These are phyloP conservation scores for Cryptotis parvus DNA, from an alignment of 2,113 vertebrate genomes.

Conservation along the genomic window DNA sequence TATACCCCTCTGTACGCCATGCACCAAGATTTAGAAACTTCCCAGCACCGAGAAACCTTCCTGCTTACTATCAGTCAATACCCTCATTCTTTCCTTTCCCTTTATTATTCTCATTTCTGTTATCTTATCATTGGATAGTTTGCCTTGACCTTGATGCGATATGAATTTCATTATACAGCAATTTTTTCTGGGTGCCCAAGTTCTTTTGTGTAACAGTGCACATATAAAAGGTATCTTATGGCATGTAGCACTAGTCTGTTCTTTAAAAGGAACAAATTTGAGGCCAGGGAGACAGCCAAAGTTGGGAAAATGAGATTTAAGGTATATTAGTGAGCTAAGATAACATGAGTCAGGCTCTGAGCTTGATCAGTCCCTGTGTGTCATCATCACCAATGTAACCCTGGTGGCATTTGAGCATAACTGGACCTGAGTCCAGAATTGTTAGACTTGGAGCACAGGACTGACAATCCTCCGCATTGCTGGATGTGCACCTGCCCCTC, in stretches of 20 bases:
- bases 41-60: background rate
- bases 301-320: too few relatives aligned
- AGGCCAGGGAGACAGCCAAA: too few relatives aligned
- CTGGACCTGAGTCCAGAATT: too few relatives aligned
- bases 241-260: background rate
- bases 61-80: background rate
- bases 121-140: background rate
- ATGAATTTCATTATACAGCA: background rate
- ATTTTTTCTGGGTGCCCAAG: background rate
- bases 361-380: too few relatives aligned
- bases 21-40: background rate
- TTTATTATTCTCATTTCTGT: background rate
- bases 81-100: background rate
- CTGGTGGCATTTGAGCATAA: too few relatives aligned
- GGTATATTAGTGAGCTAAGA: too few relatives aligned
- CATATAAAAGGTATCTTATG: background rate
- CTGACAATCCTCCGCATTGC: too few relatives aligned
- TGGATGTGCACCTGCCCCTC: too few relatives aligned
- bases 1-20: background rate
- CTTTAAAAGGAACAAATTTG: background rate
- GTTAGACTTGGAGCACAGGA: too few relatives aligned
- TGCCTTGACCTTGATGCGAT: conserved; percentile 14
- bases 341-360: too few relatives aligned
- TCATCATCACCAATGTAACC: too few relatives aligned
- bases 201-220: background rate